Base-by-base conservation (phyloP, 2,888 invertebrate species). In the Watsonalla cultraria region DNA sequence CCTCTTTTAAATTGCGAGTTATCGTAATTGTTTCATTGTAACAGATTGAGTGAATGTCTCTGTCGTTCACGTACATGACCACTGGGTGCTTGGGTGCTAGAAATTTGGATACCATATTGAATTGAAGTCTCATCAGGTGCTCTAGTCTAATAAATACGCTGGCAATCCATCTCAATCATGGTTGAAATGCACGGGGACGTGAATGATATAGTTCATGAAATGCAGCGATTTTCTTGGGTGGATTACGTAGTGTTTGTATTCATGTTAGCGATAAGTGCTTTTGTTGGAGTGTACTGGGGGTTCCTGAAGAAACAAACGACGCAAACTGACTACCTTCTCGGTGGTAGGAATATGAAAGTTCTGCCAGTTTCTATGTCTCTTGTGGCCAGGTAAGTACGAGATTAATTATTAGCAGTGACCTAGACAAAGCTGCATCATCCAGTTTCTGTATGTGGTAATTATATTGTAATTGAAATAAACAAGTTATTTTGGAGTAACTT, bases 351-450 rank as follows among this genome's bases (percentile, higher is more conserved):
- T 70, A 96, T 97, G 96, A 93, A 94, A 71, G 93, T 94, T 14
- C 91, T 97, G 74, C 97, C 97, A 5, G 94, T 97, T 53, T 93
- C 96, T 37, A 92, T 97, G 92, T 97, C 97, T 0, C 91, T 97
- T 39, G 94, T 97, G 57, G 97, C 97, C 52, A 96, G 95, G 95
- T 95, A 77, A 72, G 78, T 67, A 52, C 7, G 39, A 7, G 45
- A 7, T 1, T 37, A 24, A 6, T 46, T 7, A 24, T 39, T 9
- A 47, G 24, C 1, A 24, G 24, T 24, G 24, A 24, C 24, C 24
- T 2, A 24, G 24, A 24, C 4, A 24, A 24, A 24, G 24, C 24
- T 24, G 4, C 24, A 24, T 24, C 24, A 4, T 24, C 24, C 9
- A 5, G 37, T 37, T 7, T 37, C 5, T 37, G 37, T 37, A 9